Conservation (phyloP, 2,888 invertebrate species). For the Ganaspis brasiliensis region DNA sequence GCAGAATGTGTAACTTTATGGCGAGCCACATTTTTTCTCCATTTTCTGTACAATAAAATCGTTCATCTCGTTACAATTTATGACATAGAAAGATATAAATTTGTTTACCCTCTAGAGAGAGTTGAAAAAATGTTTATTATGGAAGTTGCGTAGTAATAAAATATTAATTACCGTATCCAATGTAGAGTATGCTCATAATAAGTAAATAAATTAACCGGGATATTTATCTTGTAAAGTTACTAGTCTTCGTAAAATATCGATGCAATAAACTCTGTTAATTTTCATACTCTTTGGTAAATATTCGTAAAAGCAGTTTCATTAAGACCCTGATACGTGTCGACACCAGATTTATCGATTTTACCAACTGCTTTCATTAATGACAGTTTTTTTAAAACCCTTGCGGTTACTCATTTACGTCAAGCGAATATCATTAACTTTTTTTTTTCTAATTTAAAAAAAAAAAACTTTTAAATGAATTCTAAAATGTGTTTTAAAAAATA, state of each 20-base stretch:
- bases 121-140: background rate
- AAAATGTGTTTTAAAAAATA: too few relatives aligned
- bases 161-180: conserved; percentile 12
- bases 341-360: conserved; percentile 15
- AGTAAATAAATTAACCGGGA: too few relatives aligned
- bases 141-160: background rate
- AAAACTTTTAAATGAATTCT: too few relatives aligned
- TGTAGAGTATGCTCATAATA: too few relatives aligned
- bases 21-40: background rate
- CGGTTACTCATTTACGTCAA: too few relatives aligned
- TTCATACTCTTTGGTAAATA: too few relatives aligned
- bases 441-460: too few relatives aligned
- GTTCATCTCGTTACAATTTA: conserved; percentile 8
- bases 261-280: too few relatives aligned
- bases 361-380: background rate
- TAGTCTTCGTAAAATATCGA: too few relatives aligned
- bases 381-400: background rate
- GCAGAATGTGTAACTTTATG: background rate
- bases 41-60: conserved; percentile 3
- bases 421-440: too few relatives aligned
- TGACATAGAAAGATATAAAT: background rate
- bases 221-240: too few relatives aligned
- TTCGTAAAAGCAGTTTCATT: background rate
- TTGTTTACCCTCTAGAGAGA: background rate
- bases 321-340: background rate